Evolutionary conservation across 2,113 vertebrate genomes (phyloP).

Genomic region (Balaenoptera acutorostrata): DNA sequence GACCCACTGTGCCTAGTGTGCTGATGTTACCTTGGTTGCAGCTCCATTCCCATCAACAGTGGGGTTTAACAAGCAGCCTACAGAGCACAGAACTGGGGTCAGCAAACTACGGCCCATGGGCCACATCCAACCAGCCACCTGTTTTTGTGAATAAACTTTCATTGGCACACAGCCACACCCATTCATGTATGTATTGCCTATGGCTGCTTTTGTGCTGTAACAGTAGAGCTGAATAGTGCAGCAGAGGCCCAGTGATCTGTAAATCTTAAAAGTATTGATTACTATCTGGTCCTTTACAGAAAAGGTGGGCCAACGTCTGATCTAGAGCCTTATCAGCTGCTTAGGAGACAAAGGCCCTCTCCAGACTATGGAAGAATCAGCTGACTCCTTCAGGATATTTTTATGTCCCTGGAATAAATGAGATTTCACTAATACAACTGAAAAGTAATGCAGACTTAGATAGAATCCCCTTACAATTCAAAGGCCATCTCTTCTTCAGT

Average conservation of each 20-base stretch:
- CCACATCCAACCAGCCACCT: conserved; percentile 31
- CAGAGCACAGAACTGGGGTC: not conserved
- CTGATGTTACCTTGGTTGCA: conserved; percentile 53
- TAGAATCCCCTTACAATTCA: not conserved
- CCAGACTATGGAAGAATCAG: not conserved
- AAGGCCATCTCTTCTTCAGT: not conserved
- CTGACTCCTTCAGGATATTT: conserved; percentile 5
- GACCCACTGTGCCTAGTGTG: not conserved
- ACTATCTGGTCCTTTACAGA: not conserved
- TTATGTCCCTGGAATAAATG: not conserved
- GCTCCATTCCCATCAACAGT: conserved; percentile 40
- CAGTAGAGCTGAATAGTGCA: not conserved
- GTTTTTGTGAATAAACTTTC: conserved; percentile 29
- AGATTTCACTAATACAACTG: conserved; percentile 20
- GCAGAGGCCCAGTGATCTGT: not conserved
- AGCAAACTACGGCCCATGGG: not conserved
- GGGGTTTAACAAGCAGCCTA: not conserved
- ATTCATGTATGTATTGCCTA: not conserved
- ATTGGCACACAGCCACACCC: not conserved
- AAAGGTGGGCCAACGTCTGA: not conserved
- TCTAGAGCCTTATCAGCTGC: conserved; percentile 3
- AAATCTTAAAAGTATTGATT: conserved; percentile 27
- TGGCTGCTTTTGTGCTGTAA: not conserved
- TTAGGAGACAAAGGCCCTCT: conserved; percentile 11
- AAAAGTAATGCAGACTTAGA: not conserved